Conservation (phyloP, 2,797 vertebrate species). For the Tadarida brasiliensis region DNA sequence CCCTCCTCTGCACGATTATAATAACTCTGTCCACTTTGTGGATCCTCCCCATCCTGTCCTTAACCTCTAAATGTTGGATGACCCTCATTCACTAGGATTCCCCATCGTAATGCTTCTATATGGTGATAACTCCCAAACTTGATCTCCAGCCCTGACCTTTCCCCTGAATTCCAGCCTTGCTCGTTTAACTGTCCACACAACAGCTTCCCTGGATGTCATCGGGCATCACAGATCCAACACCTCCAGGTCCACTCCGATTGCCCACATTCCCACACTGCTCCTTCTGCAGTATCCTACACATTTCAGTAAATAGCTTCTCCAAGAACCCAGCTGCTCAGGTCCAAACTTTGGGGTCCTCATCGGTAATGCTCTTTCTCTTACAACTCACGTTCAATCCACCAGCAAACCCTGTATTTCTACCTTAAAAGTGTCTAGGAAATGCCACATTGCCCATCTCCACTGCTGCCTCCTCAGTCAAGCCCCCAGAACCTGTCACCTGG, state of each 20-base stretch:
- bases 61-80: background rate
- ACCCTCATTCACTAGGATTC: background rate
- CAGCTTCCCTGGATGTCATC: background rate
- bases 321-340: background rate
- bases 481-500: background rate
- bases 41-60: background rate
- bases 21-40: background rate
- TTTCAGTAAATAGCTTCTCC: background rate
- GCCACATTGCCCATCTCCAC: background rate
- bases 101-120: background rate
- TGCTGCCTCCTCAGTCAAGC: background rate
- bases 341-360: background rate
- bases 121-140: background rate
- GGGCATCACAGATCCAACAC: background rate
- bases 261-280: background rate
- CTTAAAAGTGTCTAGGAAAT: background rate
- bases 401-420: background rate
- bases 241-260: background rate
- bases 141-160: background rate
- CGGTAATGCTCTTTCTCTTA: background rate
- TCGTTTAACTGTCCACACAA: background rate
- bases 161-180: background rate
- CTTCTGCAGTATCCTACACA: background rate
- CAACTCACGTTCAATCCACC: background rate
- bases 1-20: background rate